Conservation (phyloP, 2,888 invertebrate species). For the Eupithecia abbreviata region DNA sequence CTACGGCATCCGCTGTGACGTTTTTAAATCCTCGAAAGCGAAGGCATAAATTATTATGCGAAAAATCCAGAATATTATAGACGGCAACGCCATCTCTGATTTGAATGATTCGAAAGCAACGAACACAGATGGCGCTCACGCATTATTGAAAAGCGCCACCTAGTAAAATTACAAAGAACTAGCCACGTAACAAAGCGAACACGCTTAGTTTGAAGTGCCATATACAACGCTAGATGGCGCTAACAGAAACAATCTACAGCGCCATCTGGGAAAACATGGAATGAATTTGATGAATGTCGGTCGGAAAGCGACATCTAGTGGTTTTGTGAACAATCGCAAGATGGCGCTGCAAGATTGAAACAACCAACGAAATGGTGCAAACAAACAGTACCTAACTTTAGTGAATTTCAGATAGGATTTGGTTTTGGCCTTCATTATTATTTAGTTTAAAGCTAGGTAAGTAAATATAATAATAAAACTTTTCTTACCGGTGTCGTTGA, state of each 20-base stretch:
- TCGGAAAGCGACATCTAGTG: background rate
- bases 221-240: background rate
- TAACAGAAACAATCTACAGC: constrained; percentile 1
- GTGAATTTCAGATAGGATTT: background rate
- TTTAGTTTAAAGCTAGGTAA: background rate
- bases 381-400: background rate
- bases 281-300: background rate
- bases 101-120: background rate
- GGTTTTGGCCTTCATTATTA: background rate
- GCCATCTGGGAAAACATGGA: constrained; percentile 43
- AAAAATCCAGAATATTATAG: background rate
- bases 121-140: constrained; percentile 21
- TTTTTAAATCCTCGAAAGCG: constrained; percentile 24
- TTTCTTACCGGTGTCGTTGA: constrained; percentile 85
- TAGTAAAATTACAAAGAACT: constrained; percentile 19
- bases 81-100: constrained; percentile 6
- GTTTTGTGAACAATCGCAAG: constrained; percentile 28
- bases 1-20: constrained; percentile 36
- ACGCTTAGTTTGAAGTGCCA: background rate
- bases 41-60: constrained; percentile 2
- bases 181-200: background rate
- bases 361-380: background rate
- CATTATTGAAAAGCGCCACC: constrained; percentile 39
- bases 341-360: constrained; percentile 41
- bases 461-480: constrained; percentile 2